Conservation (phyloP, 2,797 vertebrate genomes). For the Balearica regulorum region DNA sequence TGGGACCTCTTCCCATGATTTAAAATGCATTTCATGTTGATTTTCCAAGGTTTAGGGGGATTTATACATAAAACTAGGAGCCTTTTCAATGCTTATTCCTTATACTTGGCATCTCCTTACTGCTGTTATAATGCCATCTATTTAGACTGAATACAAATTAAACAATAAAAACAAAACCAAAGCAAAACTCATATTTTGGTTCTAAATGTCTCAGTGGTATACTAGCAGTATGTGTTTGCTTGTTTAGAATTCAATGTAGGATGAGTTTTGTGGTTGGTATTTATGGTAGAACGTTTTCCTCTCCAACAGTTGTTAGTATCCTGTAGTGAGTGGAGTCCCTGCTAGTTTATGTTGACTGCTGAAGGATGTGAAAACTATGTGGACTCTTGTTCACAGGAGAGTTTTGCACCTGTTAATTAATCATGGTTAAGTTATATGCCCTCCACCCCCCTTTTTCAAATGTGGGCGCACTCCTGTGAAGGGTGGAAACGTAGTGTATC, state of each 20-base stretch:
- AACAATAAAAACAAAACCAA: neutral
- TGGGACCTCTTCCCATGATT: neutral
- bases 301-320: neutral
- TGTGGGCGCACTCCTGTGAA: neutral
- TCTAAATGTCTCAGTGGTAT: neutral
- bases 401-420: neutral
- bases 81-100: neutral
- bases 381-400: neutral
- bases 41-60: constrained; percentile 32
- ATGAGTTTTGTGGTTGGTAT: neutral
- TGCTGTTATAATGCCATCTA: neutral
- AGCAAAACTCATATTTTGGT: neutral
- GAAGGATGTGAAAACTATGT: neutral
- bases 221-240: neutral
- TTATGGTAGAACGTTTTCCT: neutral
- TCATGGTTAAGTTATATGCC: neutral
- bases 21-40: constrained; percentile 21
- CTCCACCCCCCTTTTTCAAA: neutral
- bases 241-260: neutral
- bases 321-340: neutral
- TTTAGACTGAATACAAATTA: neutral
- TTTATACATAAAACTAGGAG: neutral
- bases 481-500: neutral
- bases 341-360: neutral
- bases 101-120: neutral